Evolutionary conservation across 2,888 invertebrate genomes (phyloP), one percentile per base, ranked within the genome.

Genomic region (Melanostoma mellinum): DNA sequence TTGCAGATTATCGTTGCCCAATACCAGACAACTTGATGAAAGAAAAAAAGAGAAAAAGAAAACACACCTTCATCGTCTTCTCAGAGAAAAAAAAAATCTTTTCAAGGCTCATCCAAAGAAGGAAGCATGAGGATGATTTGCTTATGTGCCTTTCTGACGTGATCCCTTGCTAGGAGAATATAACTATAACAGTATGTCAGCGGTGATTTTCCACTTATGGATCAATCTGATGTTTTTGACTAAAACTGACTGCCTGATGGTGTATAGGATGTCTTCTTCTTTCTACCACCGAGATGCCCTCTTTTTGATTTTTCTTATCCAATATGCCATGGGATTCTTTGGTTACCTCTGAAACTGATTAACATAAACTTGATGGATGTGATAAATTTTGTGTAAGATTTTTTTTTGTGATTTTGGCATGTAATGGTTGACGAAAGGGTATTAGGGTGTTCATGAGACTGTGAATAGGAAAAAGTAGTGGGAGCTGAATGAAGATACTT

Each of bases 401-500:
- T 46, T 52, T 52, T 75, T 74, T 68, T 61, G 67, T 30, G 53
- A 56, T 56, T 61, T 52, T 73, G 53, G 36, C 60, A 60, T 48
- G 35, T 77, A 38, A 52, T 32, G 52, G 50, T 55, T 55, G 20
- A 71, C 52, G 52, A 32, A 44, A 63, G 46, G 46, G 61, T 48
- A 48, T 63, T 63, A 63, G 30, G 30, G 48, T 63, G 46, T 63
- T 20, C 20, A 20, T 52, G n/a, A 63, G n/a, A 35, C 10, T 35
- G 50, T 75, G 44, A 48, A 35, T 10, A n/a, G 6, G 46, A n/a
- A 30, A 48, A 20, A 50, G 8, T 33, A 10, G 9, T 61, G 33
- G 40, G n/a, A 60, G 35, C 72, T 38, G 10, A 5, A 4, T 6
- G 50, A 44, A 56, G 20, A 65, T 84, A 88, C 88, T 90, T 85